Conservation (phyloP, 2,797 vertebrate genomes). For the Acanthis flammea region DNA sequence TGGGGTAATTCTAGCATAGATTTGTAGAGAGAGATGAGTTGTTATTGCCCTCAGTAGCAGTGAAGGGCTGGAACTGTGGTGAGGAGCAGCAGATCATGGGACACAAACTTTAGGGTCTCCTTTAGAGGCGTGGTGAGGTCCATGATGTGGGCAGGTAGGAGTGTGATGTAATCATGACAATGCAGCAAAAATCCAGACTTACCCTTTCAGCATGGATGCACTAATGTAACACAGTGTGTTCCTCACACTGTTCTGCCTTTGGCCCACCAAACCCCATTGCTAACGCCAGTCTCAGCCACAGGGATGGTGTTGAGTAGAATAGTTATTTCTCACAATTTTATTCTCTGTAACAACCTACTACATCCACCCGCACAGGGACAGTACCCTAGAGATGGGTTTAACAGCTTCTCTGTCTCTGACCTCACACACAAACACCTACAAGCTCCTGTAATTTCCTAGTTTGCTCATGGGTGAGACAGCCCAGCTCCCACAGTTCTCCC, state of each 20-base stretch:
- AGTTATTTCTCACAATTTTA: neutral
- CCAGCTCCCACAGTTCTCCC: neutral
- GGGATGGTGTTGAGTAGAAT: neutral
- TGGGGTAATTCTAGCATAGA: neutral
- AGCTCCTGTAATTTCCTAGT: neutral
- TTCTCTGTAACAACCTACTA: neutral
- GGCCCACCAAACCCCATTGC: neutral
- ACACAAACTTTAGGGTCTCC: neutral
- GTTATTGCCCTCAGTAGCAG: neutral
- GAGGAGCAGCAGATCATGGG: neutral
- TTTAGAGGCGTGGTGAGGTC: neutral
- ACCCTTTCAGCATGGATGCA: neutral
- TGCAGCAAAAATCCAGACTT: neutral
- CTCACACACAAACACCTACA: neutral
- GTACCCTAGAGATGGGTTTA: neutral
- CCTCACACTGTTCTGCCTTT: neutral
- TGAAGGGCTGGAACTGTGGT: neutral
- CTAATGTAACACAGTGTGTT: neutral
- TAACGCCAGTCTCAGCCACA: accelerated
- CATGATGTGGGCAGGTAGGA: accelerated
- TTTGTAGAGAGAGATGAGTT: neutral
- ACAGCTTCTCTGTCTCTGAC: neutral
- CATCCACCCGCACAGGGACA: neutral
- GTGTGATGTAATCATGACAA: neutral
- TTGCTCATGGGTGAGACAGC: neutral